phyloP scores from a whole-genome alignment of 2,888 invertebrate genomes.

The Osedax frankpressi region DNA sequence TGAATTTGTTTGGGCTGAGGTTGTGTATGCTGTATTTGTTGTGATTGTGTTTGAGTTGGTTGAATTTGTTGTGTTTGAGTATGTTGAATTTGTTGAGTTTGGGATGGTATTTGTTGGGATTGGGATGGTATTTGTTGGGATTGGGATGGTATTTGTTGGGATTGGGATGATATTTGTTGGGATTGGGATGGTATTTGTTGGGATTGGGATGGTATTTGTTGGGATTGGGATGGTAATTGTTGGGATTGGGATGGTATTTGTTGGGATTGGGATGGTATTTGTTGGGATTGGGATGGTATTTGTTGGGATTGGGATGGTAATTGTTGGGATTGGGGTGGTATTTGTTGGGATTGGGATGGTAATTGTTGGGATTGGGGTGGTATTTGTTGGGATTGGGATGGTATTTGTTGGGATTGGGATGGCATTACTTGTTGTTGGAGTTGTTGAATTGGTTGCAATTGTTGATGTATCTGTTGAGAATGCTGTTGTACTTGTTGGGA shows the following conservation, averaged over 20 bases:
- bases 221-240: constrained; percentile 1
- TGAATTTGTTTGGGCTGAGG: not conserved
- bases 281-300: not conserved
- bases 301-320: not conserved
- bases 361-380: not conserved
- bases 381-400: not conserved
- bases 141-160: not conserved
- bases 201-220: not conserved
- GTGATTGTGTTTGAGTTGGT: not conserved
- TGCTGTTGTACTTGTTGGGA: constrained; percentile 10
- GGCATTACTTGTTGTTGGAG: not conserved
- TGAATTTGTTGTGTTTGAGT: not conserved
- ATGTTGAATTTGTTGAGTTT: not conserved
- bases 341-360: not conserved
- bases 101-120: not conserved
- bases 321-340: not conserved
- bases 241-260: constrained; percentile 12
- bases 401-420: not conserved
- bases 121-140: not conserved
- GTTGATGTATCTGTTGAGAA: constrained; percentile 9
- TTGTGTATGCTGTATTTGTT: not conserved
- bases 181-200: constrained; percentile 3
- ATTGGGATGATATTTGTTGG: constrained; percentile 6
- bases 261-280: constrained; percentile 3
- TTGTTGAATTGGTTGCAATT: constrained; percentile 4